phyloP scores from a whole-genome alignment of 2,888 invertebrate genomes.

The Melanostoma scalare region DNA sequence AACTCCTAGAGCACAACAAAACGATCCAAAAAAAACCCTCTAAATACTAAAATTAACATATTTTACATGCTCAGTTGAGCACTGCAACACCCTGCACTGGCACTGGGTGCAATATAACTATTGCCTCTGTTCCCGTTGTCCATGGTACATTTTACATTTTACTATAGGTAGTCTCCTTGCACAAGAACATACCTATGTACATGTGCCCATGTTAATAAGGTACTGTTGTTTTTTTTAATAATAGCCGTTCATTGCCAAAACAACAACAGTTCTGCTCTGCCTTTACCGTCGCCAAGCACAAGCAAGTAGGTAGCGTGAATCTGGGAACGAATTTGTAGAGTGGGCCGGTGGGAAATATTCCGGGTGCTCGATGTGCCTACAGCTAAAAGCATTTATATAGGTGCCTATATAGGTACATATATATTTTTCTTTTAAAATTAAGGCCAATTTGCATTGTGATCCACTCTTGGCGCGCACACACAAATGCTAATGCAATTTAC shows the following conservation, averaged over 20 bases:
- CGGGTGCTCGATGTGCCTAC: conserved; percentile 25
- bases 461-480: conserved; percentile 50
- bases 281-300: neutral
- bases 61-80: conserved; percentile 66
- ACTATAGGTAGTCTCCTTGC: conserved; percentile 18
- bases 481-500: conserved; percentile 66
- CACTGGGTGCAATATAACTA: conserved; percentile 50
- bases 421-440: conserved; percentile 44
- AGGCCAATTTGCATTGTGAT: conserved; percentile 71
- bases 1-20: conserved; percentile 2
- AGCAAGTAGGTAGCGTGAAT: neutral
- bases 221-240: conserved; percentile 35
- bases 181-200: no score
- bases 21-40: conserved; percentile 52
- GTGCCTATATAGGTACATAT: neutral
- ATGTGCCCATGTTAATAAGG: conserved; percentile 28
- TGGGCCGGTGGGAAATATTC: conserved; percentile 43
- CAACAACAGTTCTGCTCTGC: neutral
- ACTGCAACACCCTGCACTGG: conserved; percentile 17
- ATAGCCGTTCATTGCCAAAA: conserved; percentile 24
- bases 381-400: neutral
- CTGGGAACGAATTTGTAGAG: neutral
- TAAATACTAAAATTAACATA: conserved; percentile 70
- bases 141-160: conserved; percentile 38
- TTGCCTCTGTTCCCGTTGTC: conserved; percentile 24